Conservation (phyloP, 2,888 invertebrate species). For the Orchesellides sinensis region DNA sequence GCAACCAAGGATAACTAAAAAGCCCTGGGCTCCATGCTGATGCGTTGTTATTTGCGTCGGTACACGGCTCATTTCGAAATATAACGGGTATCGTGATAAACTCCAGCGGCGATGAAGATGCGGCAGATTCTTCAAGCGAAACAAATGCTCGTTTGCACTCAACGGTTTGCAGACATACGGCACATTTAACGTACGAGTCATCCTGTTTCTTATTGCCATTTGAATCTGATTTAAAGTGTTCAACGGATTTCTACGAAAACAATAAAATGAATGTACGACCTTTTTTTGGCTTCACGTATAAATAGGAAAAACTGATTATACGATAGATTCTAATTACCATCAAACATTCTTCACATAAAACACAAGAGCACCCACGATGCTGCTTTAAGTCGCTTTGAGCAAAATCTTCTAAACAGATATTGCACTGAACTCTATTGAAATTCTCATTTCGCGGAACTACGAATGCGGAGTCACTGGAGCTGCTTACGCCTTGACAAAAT, state of each 20-base stretch:
- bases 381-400: conserved; percentile 79
- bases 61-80: conserved; percentile 79
- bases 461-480: neutral
- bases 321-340: conserved; percentile 76
- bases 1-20: conserved; percentile 80
- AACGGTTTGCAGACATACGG: conserved; percentile 78
- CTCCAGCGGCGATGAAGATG: conserved; percentile 17
- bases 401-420: conserved; percentile 82
- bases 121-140: conserved; percentile 69
- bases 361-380: conserved; percentile 80
- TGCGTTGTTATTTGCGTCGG: conserved; percentile 78
- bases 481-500: conserved; percentile 10
- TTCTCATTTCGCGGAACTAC: conserved; percentile 22
- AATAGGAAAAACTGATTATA: no score
- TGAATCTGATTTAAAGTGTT: conserved; percentile 37
- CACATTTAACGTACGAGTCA: conserved; percentile 77
- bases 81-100: conserved; percentile 78
- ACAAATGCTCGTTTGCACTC: conserved; percentile 77
- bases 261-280: no score
- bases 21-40: conserved; percentile 67
- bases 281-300: no score
- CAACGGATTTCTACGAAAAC: conserved; percentile 71
- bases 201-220: neutral
- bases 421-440: conserved; percentile 77
- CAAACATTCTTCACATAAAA: conserved; percentile 81